These are phyloP conservation scores for Xerus inauris DNA, from an alignment of 2,113 vertebrate species.

Conservation along the genomic window DNA sequence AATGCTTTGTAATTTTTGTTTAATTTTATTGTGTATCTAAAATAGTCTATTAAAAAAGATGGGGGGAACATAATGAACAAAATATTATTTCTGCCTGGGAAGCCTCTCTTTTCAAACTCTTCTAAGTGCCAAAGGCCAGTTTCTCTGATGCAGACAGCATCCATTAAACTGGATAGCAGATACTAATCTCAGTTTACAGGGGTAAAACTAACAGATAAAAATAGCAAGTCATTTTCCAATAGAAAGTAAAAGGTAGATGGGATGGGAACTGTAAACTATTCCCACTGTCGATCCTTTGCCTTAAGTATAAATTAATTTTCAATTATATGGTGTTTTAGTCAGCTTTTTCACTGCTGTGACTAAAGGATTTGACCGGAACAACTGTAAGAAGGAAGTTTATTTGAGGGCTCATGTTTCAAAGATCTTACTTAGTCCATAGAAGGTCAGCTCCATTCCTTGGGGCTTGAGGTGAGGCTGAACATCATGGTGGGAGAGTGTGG, in stretches of 20 bases:
- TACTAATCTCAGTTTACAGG: not conserved
- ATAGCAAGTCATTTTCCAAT: not conserved
- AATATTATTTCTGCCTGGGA: slow-evolving; percentile 12
- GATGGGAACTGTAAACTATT: not conserved
- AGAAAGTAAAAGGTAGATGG: not conserved
- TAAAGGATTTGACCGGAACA: too few species aligned
- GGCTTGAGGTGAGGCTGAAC: too few species aligned
- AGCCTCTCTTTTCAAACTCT: not conserved
- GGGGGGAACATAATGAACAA: not conserved
- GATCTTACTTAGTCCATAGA: too few species aligned
- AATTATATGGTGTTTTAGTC: not conserved
- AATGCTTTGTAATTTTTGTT: not conserved
- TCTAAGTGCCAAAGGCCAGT: not conserved
- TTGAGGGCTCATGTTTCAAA: too few species aligned
- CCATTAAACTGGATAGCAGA: not conserved
- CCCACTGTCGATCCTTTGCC: not conserved
- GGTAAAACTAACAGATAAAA: slow-evolving; percentile 35
- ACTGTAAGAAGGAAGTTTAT: too few species aligned
- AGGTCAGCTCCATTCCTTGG: too few species aligned
- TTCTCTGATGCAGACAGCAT: not conserved
- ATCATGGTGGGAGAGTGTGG: too few species aligned
- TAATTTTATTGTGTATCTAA: not conserved
- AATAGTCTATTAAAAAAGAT: not conserved
- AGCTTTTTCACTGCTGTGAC: too few species aligned
- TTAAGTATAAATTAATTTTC: not conserved